Evolutionary conservation across 1,140 invertebrate species (phyloP), one percentile per base, ranked within the genome.

Genomic region (Drosophila funebris): DNA sequence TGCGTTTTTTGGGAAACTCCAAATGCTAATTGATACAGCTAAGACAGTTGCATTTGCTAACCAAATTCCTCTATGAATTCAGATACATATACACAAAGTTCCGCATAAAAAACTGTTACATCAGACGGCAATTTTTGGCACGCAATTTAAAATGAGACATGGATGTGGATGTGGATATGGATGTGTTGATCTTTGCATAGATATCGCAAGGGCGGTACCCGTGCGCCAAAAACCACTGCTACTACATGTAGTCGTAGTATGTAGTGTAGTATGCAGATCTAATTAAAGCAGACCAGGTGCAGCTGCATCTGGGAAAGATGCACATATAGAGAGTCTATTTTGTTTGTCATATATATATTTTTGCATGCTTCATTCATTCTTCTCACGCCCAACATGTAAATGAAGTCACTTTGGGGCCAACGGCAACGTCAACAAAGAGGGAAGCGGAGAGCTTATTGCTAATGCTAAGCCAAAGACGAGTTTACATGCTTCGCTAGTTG

Each of bases 311-410:
- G 63, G 70, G 70, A 73, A 68, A 73, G 48, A 61, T 73, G 41
- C 72, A 37, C 20, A 63, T 53, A 36, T 61, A 61, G 53, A 33
- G 6, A 24, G 43, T 44, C 29, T 20, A 31, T 60, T 71, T 67
- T 73, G 44, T 43, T 62, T 69, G 50, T 56, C 64, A 68, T 61
- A 69, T 31, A 52, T 48, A 29, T 46, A 27, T 58, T 53, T 68
- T 61, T 68, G 67, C 67, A 70, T 48, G 61, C 68, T 52, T 58
- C 53, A 53, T 67, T 60, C 53, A 75, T 77, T 74, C 77, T 85
- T 85, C 81, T 81, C 81, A 85, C 81, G 81, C 82, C 81, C 82
- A 85, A 85, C 77, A 85, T 85, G 81, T 81, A 85, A 85, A 85
- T 85, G 73, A 85, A 81, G 81, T 58, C 41, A 72, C 43, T 62